Percentiles rank a stretch among this genome's conserved stretches.
Conservation (phyloP, 1,140 invertebrate genomes). For the Hyposmocoma kahamanoa region DNA sequence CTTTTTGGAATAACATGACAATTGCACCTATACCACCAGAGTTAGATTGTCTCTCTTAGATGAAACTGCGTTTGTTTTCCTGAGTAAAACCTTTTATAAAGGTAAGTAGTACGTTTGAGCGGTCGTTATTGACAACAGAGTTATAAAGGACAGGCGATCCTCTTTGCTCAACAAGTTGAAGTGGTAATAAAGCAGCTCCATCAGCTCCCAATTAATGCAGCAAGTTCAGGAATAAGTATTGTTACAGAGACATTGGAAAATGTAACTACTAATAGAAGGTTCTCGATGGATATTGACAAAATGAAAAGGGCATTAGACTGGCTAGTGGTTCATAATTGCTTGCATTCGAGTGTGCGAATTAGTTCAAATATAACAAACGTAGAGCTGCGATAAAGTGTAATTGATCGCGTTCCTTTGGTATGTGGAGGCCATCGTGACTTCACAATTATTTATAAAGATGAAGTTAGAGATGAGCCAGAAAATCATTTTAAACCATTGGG, state of each 20-base stretch:
- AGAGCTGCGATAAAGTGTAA: constrained; percentile 9
- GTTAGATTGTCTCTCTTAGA: constrained; percentile 6
- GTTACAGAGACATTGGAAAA: neutral
- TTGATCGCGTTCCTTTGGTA: too few species aligned
- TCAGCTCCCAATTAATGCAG: neutral
- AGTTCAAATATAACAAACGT: constrained; percentile 7
- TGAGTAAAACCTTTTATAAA: constrained; percentile 9
- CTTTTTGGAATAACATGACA: constrained; percentile 10
- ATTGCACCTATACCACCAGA: constrained; percentile 6
- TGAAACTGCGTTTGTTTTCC: constrained; percentile 8
- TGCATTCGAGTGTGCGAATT: constrained; percentile 7
- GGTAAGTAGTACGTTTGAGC: constrained; percentile 7
- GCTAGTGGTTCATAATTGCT: constrained; percentile 2
- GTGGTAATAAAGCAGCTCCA: constrained; percentile 6
- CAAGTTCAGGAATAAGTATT: neutral
- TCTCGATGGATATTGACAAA: neutral
- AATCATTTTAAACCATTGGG: too few species aligned
- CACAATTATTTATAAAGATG: too few species aligned
- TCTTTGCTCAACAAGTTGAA: constrained; percentile 7
- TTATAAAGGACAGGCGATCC: constrained; percentile 5
- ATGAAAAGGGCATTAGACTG: constrained; percentile 1
- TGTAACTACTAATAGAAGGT: constrained; percentile 4
- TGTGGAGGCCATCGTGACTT: too few species aligned
- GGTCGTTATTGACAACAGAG: constrained; percentile 8
- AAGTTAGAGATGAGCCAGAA: too few species aligned